Evolutionary conservation across 2,113 vertebrate genomes (phyloP).

Genomic region (Malaclemys terrapin): DNA sequence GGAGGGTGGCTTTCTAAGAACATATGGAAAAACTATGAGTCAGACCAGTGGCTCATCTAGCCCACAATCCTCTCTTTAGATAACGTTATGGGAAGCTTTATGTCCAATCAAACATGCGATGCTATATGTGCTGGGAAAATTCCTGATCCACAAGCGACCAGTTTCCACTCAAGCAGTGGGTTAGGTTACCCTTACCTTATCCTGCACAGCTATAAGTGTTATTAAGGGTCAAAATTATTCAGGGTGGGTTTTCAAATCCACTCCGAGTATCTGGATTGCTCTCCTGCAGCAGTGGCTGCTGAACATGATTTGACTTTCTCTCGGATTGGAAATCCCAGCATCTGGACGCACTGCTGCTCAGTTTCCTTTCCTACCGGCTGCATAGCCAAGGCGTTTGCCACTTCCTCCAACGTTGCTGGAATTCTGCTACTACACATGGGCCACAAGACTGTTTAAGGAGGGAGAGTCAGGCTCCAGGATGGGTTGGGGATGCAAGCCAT

Average conservation of each 20-base stretch:
- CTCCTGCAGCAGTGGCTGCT: not conserved
- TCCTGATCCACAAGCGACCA: not conserved
- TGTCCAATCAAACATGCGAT: not conserved
- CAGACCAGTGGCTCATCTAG: too few species aligned
- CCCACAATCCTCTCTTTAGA: not conserved
- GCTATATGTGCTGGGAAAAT: not conserved
- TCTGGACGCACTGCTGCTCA: not conserved
- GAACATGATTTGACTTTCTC: not conserved
- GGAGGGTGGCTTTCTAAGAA: not conserved
- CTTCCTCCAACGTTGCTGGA: not conserved
- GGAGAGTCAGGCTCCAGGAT: not conserved
- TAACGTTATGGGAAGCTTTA: too few species aligned
- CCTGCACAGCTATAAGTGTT: not conserved
- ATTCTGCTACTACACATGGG: not conserved
- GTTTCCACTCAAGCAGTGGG: not conserved
- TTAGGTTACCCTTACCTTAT: not conserved
- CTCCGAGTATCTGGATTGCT: too few species aligned
- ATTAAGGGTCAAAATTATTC: not conserved
- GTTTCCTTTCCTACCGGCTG: not conserved
- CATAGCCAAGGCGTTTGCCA: not conserved
- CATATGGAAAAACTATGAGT: not conserved
- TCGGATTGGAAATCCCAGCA: not conserved
- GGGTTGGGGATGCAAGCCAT: rapidly evolving
- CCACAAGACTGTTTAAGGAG: not conserved
- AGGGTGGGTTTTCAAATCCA: not conserved